Percentiles rank a stretch among this genome's conserved stretches.
phyloP scores from a whole-genome alignment of 2,888 invertebrate species.

The Aradus depressus region DNA sequence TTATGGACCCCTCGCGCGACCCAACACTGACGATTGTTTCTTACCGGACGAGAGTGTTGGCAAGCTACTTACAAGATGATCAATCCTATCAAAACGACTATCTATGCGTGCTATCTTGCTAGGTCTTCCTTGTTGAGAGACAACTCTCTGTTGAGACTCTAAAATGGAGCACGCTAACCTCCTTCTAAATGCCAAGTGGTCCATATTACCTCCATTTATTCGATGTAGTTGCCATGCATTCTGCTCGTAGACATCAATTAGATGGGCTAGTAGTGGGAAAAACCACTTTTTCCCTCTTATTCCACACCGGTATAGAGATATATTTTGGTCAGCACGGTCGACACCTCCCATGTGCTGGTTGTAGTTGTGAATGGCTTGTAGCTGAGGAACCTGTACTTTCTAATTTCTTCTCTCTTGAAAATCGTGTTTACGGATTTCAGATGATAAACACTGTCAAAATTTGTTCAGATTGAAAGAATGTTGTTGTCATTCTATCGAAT shows the following conservation, averaged over 20 bases:
- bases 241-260: constrained; percentile 31
- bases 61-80: too few species aligned
- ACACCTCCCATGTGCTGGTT: constrained; percentile 16
- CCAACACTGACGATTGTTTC: too few species aligned
- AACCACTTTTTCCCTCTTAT: constrained; percentile 32
- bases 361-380: not conserved
- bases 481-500: constrained; percentile 22
- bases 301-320: constrained; percentile 28
- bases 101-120: too few species aligned
- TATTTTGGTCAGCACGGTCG: constrained; percentile 13
- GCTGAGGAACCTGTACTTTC: constrained; percentile 4
- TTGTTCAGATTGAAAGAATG: constrained; percentile 8
- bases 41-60: too few species aligned
- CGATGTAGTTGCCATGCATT: constrained; percentile 32
- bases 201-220: constrained; percentile 26
- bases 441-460: constrained; percentile 4
- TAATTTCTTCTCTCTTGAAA: constrained; percentile 12
- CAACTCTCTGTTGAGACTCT: too few species aligned
- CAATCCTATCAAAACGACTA: too few species aligned
- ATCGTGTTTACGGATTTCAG: constrained; percentile 2
- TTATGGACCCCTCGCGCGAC: too few species aligned
- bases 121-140: too few species aligned
- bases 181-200: constrained; percentile 30
- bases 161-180: constrained; percentile 22
- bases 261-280: constrained; percentile 10